A percentile compares a stretch with the other conserved stretches of the same genome.
These are phyloP conservation scores for Gasterosteus aculeatus DNA, from an alignment of 2,113 vertebrate species.

Conservation along the genomic window DNA sequence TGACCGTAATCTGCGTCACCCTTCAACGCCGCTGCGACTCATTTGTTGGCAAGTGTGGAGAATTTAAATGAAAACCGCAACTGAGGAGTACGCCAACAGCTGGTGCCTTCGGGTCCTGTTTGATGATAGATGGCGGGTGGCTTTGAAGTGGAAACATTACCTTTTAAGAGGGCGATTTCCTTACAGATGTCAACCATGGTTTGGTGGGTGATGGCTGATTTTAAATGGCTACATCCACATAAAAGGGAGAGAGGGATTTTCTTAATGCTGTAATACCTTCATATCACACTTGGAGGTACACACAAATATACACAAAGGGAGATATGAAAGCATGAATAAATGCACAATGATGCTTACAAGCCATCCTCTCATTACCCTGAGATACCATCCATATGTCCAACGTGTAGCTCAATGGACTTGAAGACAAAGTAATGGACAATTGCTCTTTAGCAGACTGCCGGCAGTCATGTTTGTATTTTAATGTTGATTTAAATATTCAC, in stretches of 20 bases:
- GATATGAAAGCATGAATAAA: not conserved
- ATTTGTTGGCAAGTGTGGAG: not conserved
- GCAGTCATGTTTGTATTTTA: slow-evolving; percentile 22
- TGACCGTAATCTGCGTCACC: not conserved
- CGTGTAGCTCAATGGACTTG: slow-evolving; percentile 14
- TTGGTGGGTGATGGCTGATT: slow-evolving; percentile 43
- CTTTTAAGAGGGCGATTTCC: slow-evolving; percentile 28
- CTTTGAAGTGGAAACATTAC: slow-evolving; percentile 49
- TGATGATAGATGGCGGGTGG: slow-evolving; percentile 27
- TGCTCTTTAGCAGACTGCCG: not conserved
- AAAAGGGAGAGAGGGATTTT: not conserved
- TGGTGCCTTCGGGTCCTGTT: slow-evolving; percentile 22
- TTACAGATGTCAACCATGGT: slow-evolving; percentile 28
- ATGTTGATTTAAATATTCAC: slow-evolving; percentile 26
- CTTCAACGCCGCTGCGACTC: not conserved
- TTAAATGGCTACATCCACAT: slow-evolving; percentile 18
- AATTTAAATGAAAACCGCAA: slow-evolving; percentile 12
- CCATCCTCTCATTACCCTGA: slow-evolving; percentile 8
- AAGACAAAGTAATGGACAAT: slow-evolving; percentile 18
- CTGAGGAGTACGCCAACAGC: slow-evolving; percentile 19
- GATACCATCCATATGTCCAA: slow-evolving; percentile 18
- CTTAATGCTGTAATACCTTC: not conserved
- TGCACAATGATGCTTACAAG: not conserved
- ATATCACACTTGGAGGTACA: not conserved
- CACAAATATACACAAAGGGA: not conserved